Percentiles rank a stretch among this genome's conserved stretches.
These are phyloP conservation scores for Sylvia atricapilla DNA, from an alignment of 2,113 vertebrate genomes.

Conservation along the genomic window DNA sequence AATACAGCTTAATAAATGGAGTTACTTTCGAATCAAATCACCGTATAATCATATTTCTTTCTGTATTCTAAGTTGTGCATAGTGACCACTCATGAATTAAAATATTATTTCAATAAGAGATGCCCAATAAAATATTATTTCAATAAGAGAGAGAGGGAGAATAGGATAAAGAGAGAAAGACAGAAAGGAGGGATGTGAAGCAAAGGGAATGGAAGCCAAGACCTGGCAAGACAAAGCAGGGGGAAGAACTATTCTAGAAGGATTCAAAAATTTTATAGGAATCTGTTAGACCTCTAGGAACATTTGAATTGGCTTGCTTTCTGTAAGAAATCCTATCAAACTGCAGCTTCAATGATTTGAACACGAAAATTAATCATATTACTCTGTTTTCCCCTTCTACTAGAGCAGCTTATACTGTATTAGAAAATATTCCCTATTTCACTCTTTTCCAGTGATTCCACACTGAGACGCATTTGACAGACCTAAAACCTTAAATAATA, in stretches of 20 bases:
- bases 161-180: background rate
- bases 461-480: background rate
- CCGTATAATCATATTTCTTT: background rate
- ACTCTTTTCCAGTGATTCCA: background rate
- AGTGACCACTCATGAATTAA: background rate
- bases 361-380: conserved; percentile 15
- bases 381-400: conserved; percentile 1
- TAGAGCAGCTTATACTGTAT: background rate
- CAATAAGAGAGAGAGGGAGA: background rate
- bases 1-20: background rate
- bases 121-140: background rate
- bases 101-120: background rate
- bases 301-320: conserved; percentile 39
- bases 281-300: background rate
- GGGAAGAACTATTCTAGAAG: background rate
- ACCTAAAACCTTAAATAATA: too few relatives aligned
- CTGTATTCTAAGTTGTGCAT: background rate
- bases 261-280: background rate
- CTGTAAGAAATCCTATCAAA: conserved; percentile 39
- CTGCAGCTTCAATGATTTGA: conserved; percentile 43
- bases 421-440: background rate
- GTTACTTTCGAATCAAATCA: background rate
- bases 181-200: too few relatives aligned
- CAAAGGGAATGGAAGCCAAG: background rate
- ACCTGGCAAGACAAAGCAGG: background rate